A percentile compares a stretch with the other conserved stretches of the same genome.
Evolutionary conservation across 2,888 invertebrate genomes (phyloP).

Genomic region (Magallana nippona): DNA sequence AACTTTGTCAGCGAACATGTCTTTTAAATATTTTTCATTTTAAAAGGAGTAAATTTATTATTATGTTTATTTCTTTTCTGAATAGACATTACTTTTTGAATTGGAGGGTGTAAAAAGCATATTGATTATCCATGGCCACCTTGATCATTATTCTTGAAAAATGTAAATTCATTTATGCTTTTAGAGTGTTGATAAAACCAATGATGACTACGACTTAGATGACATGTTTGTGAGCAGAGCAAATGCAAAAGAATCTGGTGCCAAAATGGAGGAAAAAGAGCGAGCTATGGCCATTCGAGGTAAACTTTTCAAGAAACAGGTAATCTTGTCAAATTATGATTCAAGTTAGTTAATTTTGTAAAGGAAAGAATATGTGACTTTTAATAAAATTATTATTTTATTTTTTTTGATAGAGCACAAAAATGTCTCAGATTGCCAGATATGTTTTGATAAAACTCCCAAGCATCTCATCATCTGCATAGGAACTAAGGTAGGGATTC

Average conservation of each 20-base stretch:
- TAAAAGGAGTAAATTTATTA: no score
- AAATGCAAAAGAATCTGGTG: conserved; percentile 84
- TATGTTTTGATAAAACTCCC: conserved; percentile 90
- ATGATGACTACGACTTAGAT: conserved; percentile 86
- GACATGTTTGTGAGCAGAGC: conserved; percentile 92
- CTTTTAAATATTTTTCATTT: no score
- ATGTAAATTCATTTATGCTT: no score
- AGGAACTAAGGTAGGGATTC: conserved; percentile 85
- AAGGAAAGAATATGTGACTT: background rate
- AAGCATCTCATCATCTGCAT: conserved; percentile 92
- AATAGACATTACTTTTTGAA: no score
- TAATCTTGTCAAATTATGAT: no score
- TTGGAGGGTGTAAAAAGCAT: no score
- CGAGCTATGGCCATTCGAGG: conserved; percentile 71
- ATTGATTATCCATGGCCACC: no score
- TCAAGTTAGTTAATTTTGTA: background rate
- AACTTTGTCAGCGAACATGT: background rate
- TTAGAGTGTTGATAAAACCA: conserved; percentile 69
- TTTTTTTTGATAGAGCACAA: conserved; percentile 83
- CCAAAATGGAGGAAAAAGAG: conserved; percentile 72
- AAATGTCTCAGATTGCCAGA: conserved; percentile 85
- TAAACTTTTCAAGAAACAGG: conserved; percentile 75
- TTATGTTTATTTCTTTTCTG: no score
- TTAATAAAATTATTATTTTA: background rate
- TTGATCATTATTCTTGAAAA: no score